Evolutionary conservation across 2,797 vertebrate genomes (phyloP), one percentile per base, ranked within the genome.

Genomic region (Poliocrania exsul): DNA sequence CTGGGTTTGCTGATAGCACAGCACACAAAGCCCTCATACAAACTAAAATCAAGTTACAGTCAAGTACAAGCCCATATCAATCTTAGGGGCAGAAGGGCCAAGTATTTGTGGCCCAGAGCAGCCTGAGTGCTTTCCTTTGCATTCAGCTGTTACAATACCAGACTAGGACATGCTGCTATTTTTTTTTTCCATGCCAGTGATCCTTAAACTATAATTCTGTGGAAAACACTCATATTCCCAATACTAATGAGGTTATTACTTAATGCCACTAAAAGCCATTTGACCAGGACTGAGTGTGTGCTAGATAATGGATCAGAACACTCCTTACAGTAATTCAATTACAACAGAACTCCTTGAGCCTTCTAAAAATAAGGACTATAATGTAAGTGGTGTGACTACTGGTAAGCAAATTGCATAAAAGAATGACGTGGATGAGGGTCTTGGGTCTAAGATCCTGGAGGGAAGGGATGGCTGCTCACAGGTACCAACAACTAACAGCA

Each of bases 291-390:
- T 26, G 23, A 70, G 35, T 46, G 60, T 1, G 10, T 40, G 28
- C 50, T 72, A 79, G 70, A 81, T 69, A 95, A 93, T 35, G 65
- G 53, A 92, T 83, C 66, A 56, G 66, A 69, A 37, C 50, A 79
- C 67, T 91, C 67, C 66, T 54, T 29, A 54, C 29, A 71, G 67
- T 85, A 92, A 93, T 85, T 91, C 23, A 91, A 67, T 85, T 87
- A 89, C 78, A 88, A 53, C n/a, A 24, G 6, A 80, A 85, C 78
- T 92, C 40, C 86, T 60, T 87, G 25, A 94, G 86, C 56, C 44
- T 87, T 70, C 95, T 94, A 84, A 94, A 94, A 96, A 92, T 92
- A 90, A 84, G 54, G 20, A 62, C n/a, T 12, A n/a, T 47, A 88
- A 81, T 53, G n/a, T 9, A 84, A 93, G 42, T 12, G 81, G 54